These are phyloP conservation scores for Amphimallon solstitiale DNA, from an alignment of 2,888 invertebrate genomes.

Conservation along the genomic window DNA sequence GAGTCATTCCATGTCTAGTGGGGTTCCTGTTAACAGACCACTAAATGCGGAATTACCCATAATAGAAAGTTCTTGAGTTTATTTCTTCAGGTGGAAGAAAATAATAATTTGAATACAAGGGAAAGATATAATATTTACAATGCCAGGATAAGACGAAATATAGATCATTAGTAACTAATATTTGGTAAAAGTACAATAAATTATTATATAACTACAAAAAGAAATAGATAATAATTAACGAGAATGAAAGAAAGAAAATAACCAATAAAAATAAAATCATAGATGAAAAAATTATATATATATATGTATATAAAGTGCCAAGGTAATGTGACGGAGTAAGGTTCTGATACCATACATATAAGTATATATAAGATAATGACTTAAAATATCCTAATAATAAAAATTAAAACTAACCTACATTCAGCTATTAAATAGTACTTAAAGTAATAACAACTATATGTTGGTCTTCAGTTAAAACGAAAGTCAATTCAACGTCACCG, in stretches of 20 bases:
- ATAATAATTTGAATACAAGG: background rate
- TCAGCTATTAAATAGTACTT: constrained; percentile 59
- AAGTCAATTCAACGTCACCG: constrained; percentile 57
- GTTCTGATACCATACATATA: constrained; percentile 59
- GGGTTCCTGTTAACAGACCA: background rate
- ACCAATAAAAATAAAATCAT: background rate
- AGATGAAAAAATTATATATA: constrained; percentile 11
- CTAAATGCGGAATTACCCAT: background rate
- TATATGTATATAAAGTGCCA: constrained; percentile 40
- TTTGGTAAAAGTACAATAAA: constrained; percentile 56
- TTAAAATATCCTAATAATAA: constrained; percentile 58
- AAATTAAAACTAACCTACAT: constrained; percentile 62
- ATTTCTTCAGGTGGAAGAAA: background rate
- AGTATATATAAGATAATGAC: constrained; percentile 61
- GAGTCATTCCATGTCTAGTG: background rate
- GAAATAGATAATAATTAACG: constrained; percentile 2
- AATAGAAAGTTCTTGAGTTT: background rate
- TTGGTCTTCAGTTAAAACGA: constrained; percentile 57
- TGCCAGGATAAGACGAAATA: constrained; percentile 5
- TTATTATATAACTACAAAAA: constrained; percentile 38
- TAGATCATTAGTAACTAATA: constrained; percentile 47
- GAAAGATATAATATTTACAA: constrained; percentile 23
- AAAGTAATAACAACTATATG: constrained; percentile 59
- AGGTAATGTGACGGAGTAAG: constrained; percentile 51
- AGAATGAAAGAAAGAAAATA: constrained; percentile 4